Evolutionary conservation across 2,113 vertebrate genomes (phyloP).

Genomic region (Lophura nycthemera): DNA sequence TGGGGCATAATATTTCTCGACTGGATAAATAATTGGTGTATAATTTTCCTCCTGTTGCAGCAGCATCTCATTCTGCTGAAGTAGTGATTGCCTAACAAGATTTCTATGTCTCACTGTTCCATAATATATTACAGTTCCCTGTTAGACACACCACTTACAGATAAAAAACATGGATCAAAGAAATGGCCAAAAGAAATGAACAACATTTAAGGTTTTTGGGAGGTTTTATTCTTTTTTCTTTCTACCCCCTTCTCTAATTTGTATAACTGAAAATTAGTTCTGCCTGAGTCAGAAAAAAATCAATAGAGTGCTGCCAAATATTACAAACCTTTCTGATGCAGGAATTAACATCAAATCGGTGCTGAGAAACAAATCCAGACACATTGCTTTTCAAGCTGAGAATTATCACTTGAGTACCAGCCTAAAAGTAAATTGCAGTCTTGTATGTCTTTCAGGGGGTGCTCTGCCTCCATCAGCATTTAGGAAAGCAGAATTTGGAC

Average conservation of each 20-base stretch:
- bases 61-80: conserved; percentile 45
- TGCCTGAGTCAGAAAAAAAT: conserved; percentile 5
- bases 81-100: conserved; percentile 21
- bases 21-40: conserved; percentile 47
- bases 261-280: conserved; percentile 43
- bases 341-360: conserved; percentile 4
- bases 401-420: not conserved
- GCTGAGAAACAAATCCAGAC: not conserved
- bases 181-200: conserved; percentile 52
- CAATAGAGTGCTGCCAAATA: not conserved
- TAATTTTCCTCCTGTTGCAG: conserved; percentile 48
- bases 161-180: conserved; percentile 53
- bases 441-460: not conserved
- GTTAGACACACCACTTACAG: not conserved
- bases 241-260: not conserved
- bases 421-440: not conserved
- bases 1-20: conserved; percentile 18
- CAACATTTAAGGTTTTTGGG: not conserved
- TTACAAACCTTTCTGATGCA: not conserved
- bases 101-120: conserved; percentile 30
- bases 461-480: not conserved
- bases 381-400: not conserved
- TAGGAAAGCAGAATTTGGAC: not conserved
- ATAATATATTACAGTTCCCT: conserved; percentile 22
- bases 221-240: not conserved